These are phyloP conservation scores for Leptinotarsa tumamoca DNA, from an alignment of 2,888 invertebrate genomes.

Conservation along the genomic window DNA sequence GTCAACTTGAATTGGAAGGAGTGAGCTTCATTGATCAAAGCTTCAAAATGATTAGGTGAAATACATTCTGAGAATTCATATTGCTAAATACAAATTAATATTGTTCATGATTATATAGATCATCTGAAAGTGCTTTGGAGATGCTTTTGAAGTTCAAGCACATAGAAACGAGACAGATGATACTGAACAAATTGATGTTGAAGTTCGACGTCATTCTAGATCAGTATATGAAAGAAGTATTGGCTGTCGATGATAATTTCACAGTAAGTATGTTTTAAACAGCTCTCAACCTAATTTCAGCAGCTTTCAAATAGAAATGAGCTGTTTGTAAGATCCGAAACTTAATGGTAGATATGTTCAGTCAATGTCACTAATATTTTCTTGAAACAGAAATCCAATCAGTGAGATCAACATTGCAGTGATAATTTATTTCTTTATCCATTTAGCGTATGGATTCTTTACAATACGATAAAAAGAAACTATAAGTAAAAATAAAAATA, in stretches of 20 bases:
- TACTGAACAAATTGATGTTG: constrained; percentile 78
- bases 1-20: constrained; percentile 82
- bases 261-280: constrained; percentile 68
- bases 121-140: constrained; percentile 84
- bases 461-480: too few relatives aligned
- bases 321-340: too few relatives aligned
- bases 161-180: constrained; percentile 80
- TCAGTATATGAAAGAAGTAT: constrained; percentile 87
- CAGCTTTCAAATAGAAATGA: too few relatives aligned
- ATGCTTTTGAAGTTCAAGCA: constrained; percentile 84
- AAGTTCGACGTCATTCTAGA: constrained; percentile 89
- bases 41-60: constrained; percentile 79
- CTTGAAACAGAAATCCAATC: too few relatives aligned
- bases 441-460: too few relatives aligned
- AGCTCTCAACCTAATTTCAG: background rate
- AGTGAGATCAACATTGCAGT: too few relatives aligned
- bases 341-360: too few relatives aligned
- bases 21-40: constrained; percentile 88
- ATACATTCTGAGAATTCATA: background rate
- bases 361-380: too few relatives aligned
- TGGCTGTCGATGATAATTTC: constrained; percentile 77
- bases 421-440: too few relatives aligned
- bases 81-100: background rate
- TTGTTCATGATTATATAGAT: constrained; percentile 65
- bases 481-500: too few relatives aligned